These are phyloP conservation scores for Cydia fagiglandana DNA, from an alignment of 1,140 invertebrate species.

Conservation along the genomic window DNA sequence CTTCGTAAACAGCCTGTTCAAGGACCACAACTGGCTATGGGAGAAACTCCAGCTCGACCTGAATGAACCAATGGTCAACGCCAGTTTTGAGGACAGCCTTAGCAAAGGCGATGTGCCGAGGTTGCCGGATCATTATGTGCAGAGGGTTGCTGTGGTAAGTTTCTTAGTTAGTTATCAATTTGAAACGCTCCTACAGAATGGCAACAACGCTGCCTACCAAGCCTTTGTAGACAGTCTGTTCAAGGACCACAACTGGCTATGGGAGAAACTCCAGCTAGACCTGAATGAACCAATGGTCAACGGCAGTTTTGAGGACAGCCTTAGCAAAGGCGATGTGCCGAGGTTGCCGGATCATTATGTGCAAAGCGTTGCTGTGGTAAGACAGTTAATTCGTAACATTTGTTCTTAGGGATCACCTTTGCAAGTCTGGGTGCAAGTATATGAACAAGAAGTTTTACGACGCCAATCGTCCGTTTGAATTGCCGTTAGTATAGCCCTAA, in stretches of 20 bases:
- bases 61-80: slow-evolving; percentile 58
- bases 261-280: slow-evolving; percentile 66
- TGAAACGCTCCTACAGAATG: slow-evolving; percentile 38
- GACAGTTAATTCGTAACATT: too few species aligned
- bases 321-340: slow-evolving; percentile 78
- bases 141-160: slow-evolving; percentile 69
- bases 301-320: slow-evolving; percentile 68
- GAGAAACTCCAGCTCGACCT: slow-evolving; percentile 65
- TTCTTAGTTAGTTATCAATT: slow-evolving; percentile 11
- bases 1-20: slow-evolving; percentile 74
- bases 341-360: slow-evolving; percentile 77
- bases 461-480: too few species aligned
- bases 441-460: too few species aligned
- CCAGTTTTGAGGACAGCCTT: slow-evolving; percentile 70
- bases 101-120: slow-evolving; percentile 78
- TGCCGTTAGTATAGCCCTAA: too few species aligned
- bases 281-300: slow-evolving; percentile 59
- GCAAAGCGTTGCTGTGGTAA: slow-evolving; percentile 67
- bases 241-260: slow-evolving; percentile 77
- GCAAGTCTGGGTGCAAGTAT: neutral
- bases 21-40: slow-evolving; percentile 78
- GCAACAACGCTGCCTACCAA: slow-evolving; percentile 58
- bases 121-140: slow-evolving; percentile 75
- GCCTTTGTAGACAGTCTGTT: slow-evolving; percentile 73
- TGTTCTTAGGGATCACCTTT: too few species aligned